Evolutionary conservation across 53 echinoderm and acorn worm species (phyloP), one percentile per base, ranked within the genome.

Genomic region (Arbacia lixula): DNA sequence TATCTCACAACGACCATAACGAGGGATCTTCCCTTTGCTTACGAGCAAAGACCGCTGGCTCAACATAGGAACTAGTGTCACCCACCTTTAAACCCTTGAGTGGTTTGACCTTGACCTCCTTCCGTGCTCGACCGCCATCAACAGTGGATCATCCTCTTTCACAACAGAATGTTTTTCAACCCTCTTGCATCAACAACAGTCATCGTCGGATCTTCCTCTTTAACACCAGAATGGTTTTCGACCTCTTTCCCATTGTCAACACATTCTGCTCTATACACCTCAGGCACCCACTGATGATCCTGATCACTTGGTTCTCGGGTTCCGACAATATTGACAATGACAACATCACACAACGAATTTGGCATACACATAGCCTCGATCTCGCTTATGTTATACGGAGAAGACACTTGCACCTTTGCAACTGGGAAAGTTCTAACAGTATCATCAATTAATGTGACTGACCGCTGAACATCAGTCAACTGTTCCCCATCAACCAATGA

Each of bases 281-380:
- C 14, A 10, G 49, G 49, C 14, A 3, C 3, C 64, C 64, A 63
- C 2, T 5, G 3, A 4, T 2, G 64, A 4, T 63, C 31, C 17
- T 32, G 64, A 12, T 63, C 21, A n/a, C 26, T 26, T 31, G 64
- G 14, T 0, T 21, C 34, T 33, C 64, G 31, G 17, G 74, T 83
- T 26, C 73, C 75, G 34, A 16, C 3, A 39, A 90, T 72, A 34
- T 86, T 90, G 1, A 86, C 86, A 1, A 90, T 25, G 52, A 90
- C 72, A 2, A 90, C 33, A 72, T 90, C 85, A 78, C 78, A 85
- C 5, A 85, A 39, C 32, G 85, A 85, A 19, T 81, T 85, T 27
- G 33, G 14, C 85, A 89, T 85, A 20, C 60, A 66, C 33, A 86
- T 19, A 0, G 80, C 85, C 22, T 56, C 22, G 25, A 85, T 36